These are phyloP conservation scores for Coreius guichenoti DNA, from an alignment of 2,797 vertebrate species.

Conservation along the genomic window DNA sequence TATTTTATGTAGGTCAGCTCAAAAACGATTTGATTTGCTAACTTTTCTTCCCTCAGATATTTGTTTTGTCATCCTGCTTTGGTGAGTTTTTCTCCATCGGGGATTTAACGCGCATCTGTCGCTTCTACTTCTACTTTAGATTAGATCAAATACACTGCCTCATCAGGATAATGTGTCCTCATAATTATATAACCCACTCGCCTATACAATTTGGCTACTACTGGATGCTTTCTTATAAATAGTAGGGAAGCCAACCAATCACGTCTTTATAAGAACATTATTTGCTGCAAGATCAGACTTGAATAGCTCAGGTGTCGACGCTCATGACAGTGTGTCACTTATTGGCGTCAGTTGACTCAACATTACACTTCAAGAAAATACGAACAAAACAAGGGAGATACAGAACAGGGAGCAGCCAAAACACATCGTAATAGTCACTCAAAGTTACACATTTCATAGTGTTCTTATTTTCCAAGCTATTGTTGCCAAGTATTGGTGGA, in stretches of 20 bases:
- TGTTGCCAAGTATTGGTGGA: background rate
- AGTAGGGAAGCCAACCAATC: background rate
- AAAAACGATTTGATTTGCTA: background rate
- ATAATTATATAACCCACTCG: conserved; percentile 13
- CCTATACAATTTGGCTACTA: background rate
- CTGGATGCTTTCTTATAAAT: background rate
- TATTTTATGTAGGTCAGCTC: background rate
- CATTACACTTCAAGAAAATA: background rate
- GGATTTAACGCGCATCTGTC: conserved; percentile 43
- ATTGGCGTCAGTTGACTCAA: background rate
- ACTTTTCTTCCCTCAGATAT: background rate
- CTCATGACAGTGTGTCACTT: conserved; percentile 4
- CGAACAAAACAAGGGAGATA: background rate
- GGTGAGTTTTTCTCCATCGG: background rate
- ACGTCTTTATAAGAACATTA: background rate
- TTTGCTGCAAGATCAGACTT: background rate
- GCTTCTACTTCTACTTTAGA: conserved; percentile 1
- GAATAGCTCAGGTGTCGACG: conserved; percentile 1
- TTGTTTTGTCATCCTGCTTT: conserved; percentile 18
- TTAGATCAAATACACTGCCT: background rate
- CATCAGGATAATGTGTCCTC: conserved; percentile 1
- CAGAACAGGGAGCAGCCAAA: conserved; percentile 9
- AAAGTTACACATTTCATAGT: background rate
- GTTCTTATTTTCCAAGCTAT: background rate
- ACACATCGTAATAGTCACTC: background rate